These are phyloP conservation scores for Pseudorasbora parva DNA, from an alignment of 2,113 vertebrate genomes.

Conservation along the genomic window DNA sequence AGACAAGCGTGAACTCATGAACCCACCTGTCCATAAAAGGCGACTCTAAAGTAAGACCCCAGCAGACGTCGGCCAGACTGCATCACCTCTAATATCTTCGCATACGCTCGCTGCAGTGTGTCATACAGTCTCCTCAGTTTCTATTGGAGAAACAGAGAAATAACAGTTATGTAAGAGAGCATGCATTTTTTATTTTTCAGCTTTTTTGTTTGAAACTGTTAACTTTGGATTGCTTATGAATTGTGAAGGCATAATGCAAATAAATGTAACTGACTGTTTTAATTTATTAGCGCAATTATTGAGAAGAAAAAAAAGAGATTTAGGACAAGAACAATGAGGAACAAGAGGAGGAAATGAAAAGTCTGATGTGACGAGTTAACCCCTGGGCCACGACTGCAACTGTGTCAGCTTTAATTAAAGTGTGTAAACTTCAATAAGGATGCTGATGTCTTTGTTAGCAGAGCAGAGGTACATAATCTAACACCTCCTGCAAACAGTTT, in stretches of 20 bases:
- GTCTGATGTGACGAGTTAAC: not conserved
- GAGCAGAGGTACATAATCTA: not conserved
- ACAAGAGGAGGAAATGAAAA: not conserved
- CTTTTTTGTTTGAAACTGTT: not conserved
- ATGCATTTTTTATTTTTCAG: not conserved
- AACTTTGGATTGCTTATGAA: not conserved
- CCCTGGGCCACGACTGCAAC: not conserved
- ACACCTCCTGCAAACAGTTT: not conserved
- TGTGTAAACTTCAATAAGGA: not conserved
- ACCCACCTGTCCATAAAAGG: constrained; percentile 92
- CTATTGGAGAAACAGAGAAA: constrained; percentile 70
- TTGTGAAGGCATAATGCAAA: not conserved
- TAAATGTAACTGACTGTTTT: not conserved
- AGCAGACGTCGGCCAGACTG: constrained; percentile 88
- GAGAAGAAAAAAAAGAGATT: not conserved
- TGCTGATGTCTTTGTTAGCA: not conserved
- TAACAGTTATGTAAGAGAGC: not conserved
- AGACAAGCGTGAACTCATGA: not conserved
- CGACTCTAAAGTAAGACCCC: constrained; percentile 95
- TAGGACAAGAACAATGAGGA: not conserved
- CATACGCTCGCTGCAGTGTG: constrained; percentile 92
- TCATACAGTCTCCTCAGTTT: constrained; percentile 93
- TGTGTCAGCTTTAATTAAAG: constrained; percentile 6
- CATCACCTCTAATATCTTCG: constrained; percentile 94
- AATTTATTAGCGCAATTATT: not conserved